phyloP scores from a whole-genome alignment of 2,113 vertebrate species.

The Synchiropus splendidus region DNA sequence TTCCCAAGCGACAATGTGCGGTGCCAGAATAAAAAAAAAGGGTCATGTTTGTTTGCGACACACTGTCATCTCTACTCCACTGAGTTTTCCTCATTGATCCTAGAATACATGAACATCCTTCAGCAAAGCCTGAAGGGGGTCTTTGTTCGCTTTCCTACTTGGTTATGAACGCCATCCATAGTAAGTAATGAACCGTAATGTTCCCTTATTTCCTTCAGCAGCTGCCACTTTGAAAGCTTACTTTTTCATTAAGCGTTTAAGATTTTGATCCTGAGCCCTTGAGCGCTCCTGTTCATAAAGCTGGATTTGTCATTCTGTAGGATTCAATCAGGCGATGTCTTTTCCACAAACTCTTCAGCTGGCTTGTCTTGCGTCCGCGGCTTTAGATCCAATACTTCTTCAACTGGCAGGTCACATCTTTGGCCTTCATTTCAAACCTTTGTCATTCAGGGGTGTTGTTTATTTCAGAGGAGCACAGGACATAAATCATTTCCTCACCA shows the following conservation, averaged over 20 bases:
- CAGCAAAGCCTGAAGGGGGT: conserved; percentile 27
- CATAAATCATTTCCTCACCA: too few species aligned
- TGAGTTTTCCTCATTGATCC: conserved; percentile 54
- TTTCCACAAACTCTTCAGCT: too few species aligned
- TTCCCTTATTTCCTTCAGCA: conserved; percentile 2
- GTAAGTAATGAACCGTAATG: conserved; percentile 18
- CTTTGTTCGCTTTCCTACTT: conserved; percentile 31
- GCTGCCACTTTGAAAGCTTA: too few species aligned
- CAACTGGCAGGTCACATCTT: conserved; percentile 13
- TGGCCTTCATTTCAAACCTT: conserved; percentile 26
- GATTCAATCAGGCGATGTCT: too few species aligned
- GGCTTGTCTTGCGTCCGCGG: not conserved
- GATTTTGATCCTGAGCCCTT: too few species aligned
- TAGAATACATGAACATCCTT: conserved; percentile 37
- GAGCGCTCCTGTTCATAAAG: conserved; percentile 10
- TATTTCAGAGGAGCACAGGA: conserved; percentile 6
- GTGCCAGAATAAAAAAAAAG: conserved; percentile 42
- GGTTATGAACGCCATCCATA: conserved; percentile 18
- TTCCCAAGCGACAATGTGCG: conserved; percentile 31
- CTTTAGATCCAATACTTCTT: not conserved
- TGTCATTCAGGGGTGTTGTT: conserved; percentile 18
- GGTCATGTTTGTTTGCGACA: conserved; percentile 45
- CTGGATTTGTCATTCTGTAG: conserved; percentile 30
- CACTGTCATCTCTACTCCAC: conserved; percentile 42
- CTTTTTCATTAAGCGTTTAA: too few species aligned